A percentile compares a stretch with the other conserved stretches of the same genome.
These are phyloP conservation scores for Fragum whitleyi DNA, from an alignment of 2,888 invertebrate genomes.

Conservation along the genomic window DNA sequence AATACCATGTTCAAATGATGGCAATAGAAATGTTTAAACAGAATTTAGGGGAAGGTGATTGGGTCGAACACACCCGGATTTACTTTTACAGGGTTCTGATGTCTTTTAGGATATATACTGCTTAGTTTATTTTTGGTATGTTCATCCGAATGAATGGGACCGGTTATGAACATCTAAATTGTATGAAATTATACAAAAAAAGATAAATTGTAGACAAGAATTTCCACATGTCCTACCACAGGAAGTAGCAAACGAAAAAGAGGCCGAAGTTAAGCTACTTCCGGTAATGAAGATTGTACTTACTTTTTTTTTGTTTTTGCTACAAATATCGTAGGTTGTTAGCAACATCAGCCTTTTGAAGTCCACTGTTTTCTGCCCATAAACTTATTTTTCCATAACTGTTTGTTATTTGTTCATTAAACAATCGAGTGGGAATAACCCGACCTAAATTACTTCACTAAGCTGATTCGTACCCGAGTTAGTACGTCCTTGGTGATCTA, in stretches of 20 bases:
- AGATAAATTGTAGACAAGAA: background rate
- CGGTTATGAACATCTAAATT: too few species aligned
- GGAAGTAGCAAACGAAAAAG: constrained; percentile 35
- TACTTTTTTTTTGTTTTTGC: background rate
- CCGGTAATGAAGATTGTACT: constrained; percentile 30
- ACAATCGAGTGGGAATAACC: too few species aligned
- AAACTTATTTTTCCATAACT: background rate
- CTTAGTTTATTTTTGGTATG: too few species aligned
- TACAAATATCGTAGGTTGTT: background rate
- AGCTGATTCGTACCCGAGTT: background rate
- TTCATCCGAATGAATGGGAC: too few species aligned
- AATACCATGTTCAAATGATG: too few species aligned
- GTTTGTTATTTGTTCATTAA: background rate
- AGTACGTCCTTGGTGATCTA: too few species aligned
- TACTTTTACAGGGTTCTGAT: too few species aligned
- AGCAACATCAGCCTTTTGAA: background rate
- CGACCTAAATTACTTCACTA: background rate
- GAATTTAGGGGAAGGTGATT: too few species aligned
- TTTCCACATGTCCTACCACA: constrained; percentile 21
- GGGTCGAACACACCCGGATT: too few species aligned
- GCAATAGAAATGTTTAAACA: too few species aligned
- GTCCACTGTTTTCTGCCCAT: background rate
- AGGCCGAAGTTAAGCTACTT: constrained; percentile 45
- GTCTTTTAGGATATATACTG: too few species aligned
- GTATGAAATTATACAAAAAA: too few species aligned